Evolutionary conservation across 2,113 vertebrate genomes (phyloP), one percentile per base, ranked within the genome.

Genomic region (Scomber colias): DNA sequence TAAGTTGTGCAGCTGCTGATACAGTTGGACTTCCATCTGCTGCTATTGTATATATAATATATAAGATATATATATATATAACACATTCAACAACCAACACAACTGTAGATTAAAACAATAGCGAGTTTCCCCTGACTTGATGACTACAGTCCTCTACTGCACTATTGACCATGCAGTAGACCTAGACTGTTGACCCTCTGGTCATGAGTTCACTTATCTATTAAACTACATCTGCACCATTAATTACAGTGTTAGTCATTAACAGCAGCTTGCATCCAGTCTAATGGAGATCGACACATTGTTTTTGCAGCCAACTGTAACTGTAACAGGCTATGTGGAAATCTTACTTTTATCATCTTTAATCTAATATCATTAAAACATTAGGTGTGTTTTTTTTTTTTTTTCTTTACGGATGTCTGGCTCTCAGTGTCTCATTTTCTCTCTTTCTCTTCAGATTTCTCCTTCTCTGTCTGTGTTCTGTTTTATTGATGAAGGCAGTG

Each of bases 401-500:
- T 45, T 75, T 77, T 76, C 71, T 73, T 15, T 65, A 3, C 44
- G 15, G 51, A 56, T 62, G 40, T 69, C 49, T 55, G 30, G 13
- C 61, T 77, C 46, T 71, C 45, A 61, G 21, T 54, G 19, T 75
- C 75, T 54, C 45, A 83, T 67, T 27, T 27, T 71, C 54, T 72
- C 27, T 66, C 21, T 64, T 10, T 21, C 40, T 48, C 55, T 61
- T 71, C 21, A 10, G 3, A n/a, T 78, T 68, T 67, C 67, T 79
- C 35, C 69, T 64, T 63, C 60, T 76, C 46, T 67, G 66, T 85
- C 90, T 89, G 15, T 19, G 53, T 59, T 79, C 61, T 94, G 89
- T 88, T 94, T 93, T 92, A 94, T 93, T 93, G 93, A 93, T 94
- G 93, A 92, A 92, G 87, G 79, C 88, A 74, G 84, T 17, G 13